Conservation (phyloP, 53 echinoderm and acorn worm genomes). For the Antedon mediterranea region DNA sequence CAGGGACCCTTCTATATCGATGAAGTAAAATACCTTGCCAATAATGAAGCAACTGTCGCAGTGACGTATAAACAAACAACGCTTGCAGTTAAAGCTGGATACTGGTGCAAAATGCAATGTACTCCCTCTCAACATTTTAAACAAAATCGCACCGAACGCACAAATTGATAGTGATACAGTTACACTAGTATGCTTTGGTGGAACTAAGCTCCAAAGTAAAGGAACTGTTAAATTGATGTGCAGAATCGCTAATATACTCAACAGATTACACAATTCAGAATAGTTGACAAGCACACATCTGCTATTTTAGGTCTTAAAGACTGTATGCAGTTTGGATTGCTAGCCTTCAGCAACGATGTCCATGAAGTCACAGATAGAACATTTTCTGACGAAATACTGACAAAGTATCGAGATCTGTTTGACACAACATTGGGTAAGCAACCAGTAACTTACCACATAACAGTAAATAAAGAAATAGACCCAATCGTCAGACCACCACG, state of each 20-base stretch:
- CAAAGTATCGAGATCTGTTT: constrained; percentile 6
- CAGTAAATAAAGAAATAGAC: not conserved
- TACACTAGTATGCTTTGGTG: constrained; percentile 4
- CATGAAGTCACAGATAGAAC: not conserved
- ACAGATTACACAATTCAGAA: not conserved
- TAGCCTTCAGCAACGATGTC: constrained; percentile 5
- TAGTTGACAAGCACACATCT: constrained; percentile 3
- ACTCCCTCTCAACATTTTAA: not conserved
- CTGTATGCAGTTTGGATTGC: not conserved
- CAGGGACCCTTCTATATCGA: not conserved
- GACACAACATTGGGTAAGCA: constrained; percentile 4
- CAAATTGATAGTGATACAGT: not conserved
- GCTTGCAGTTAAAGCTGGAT: not conserved
- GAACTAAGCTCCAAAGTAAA: not conserved
- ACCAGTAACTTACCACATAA: not conserved
- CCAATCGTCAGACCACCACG: constrained; percentile 14
- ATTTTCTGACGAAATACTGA: not conserved
- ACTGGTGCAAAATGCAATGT: constrained; percentile 20
- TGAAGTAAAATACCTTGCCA: not conserved
- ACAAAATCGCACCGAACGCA: not conserved
- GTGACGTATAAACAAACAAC: no score
- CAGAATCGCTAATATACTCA: not conserved
- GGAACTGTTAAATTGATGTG: constrained; percentile 5
- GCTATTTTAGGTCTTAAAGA: constrained; percentile 8
- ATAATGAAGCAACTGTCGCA: no score